These are phyloP conservation scores for Lepidocolaptes lacrymiger DNA, from an alignment of 2,797 vertebrate species.

Conservation along the genomic window DNA sequence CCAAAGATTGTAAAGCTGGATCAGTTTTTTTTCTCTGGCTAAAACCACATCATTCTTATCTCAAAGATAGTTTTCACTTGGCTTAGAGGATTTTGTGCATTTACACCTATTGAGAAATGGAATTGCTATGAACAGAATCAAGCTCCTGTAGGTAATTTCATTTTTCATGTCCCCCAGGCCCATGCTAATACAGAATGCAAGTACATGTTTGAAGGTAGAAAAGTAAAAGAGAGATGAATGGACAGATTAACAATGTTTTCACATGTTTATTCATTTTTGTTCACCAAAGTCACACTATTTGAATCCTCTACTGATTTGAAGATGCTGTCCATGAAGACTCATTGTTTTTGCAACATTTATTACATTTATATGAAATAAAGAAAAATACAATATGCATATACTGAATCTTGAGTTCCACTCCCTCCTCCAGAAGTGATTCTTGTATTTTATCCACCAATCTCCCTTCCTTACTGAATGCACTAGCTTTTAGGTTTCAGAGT, in stretches of 20 bases:
- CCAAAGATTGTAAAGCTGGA: background rate
- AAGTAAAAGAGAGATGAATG: background rate
- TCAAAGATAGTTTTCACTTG: background rate
- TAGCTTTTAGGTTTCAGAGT: background rate
- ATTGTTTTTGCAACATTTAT: background rate
- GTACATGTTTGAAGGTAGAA: background rate
- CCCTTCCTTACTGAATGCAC: background rate
- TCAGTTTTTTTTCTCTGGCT: background rate
- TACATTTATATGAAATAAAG: background rate
- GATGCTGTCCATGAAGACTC: background rate
- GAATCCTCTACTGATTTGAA: background rate
- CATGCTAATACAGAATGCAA: background rate
- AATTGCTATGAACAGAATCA: background rate
- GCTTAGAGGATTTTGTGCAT: background rate
- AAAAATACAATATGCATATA: background rate
- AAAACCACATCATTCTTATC: background rate
- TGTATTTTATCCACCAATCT: background rate
- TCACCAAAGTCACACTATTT: background rate
- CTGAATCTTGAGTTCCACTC: background rate
- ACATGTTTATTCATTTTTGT: background rate
- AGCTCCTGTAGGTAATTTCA: background rate
- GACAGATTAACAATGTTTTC: background rate
- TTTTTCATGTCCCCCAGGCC: accelerated
- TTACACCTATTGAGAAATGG: background rate
- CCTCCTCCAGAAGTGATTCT: background rate